Evolutionary conservation across 2,888 invertebrate genomes (phyloP).

Genomic region (Agriotes lineatus): DNA sequence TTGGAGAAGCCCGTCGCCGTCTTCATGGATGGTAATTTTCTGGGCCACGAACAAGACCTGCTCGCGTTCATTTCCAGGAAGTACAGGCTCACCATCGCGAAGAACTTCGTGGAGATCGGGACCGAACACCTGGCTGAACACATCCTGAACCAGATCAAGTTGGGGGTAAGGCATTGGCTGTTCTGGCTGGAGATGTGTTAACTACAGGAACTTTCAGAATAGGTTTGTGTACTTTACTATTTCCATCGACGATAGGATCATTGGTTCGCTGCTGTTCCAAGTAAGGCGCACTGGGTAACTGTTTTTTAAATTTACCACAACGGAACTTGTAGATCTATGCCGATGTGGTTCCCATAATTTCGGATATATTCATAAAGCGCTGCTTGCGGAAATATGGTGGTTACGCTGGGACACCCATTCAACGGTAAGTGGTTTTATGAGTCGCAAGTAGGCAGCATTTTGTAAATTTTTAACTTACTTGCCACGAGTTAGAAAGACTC

Average conservation of each 20-base stretch:
- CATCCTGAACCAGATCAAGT: conserved; percentile 52
- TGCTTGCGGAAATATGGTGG: conserved; percentile 67
- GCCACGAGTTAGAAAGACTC: too few relatives aligned
- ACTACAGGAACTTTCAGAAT: conserved; percentile 66
- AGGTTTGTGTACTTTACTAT: conserved; percentile 71
- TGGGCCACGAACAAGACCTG: conserved; percentile 70
- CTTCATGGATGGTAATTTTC: conserved; percentile 66
- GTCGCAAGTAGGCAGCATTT: too few relatives aligned
- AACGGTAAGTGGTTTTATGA: too few relatives aligned
- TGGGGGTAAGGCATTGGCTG: conserved; percentile 48
- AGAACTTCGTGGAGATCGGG: conserved; percentile 67
- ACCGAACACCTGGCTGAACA: conserved; percentile 65
- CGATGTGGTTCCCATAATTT: conserved; percentile 71
- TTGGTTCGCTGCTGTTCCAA: conserved; percentile 72
- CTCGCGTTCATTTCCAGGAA: conserved; percentile 65
- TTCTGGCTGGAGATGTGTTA: background rate
- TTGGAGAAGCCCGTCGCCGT: conserved; percentile 67
- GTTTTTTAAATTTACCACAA: too few relatives aligned
- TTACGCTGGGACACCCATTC: conserved; percentile 71
- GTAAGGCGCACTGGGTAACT: conserved; percentile 65
- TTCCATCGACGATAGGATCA: conserved; percentile 63
- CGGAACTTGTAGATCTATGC: conserved; percentile 70
- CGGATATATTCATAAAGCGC: conserved; percentile 71
- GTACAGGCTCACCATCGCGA: conserved; percentile 65
- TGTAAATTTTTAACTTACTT: too few relatives aligned